Base-by-base conservation (phyloP, 2,888 invertebrate species). In the Acleris literana region DNA sequence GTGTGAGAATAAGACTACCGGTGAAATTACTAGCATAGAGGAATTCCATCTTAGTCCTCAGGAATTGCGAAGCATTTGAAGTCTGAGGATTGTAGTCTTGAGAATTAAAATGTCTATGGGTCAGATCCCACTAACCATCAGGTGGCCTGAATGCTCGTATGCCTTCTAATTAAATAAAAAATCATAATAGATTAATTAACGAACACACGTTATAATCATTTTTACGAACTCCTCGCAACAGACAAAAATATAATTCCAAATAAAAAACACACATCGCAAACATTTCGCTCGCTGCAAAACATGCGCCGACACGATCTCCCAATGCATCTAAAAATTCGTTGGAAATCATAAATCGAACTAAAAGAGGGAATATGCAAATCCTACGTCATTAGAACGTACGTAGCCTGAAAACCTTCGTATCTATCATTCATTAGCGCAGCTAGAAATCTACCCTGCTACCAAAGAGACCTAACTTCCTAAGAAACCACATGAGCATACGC, bases 371-470 rank as follows among this genome's bases (percentile, higher is more conserved):
- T 74, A 74, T 72, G 72, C 75, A 77, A 75, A 79, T 76, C 73
- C 73, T 25, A 39, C 33, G 66, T 68, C 65, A 65, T 68, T 68
- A 68, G 61, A 76, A 75, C 76, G 72, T 80, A 81, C 80, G 78
- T 78, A 80, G 78, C 77, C 79, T 77, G 77, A 80, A 78, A 79
- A 77, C 85, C 81, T 80, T 81, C 83, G 80, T 88, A 90, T 88
- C 90, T 92, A 92, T 92, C 92, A 92, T 92, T 92, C 92, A 92
- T 92, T 92, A 92, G 91, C 85, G 83, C 84, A 85, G 87, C 90
- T 86, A 88, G 51, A 56, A 60, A 60, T 16, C 59, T 20, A 25
- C 4, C 11, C 1, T 0, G 11, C 25, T 1, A 43, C 13, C 22
- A 9, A 60, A 60, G 60, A 5, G 33, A 44, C 60, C 6, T 33